These are phyloP conservation scores for Melanerpes aurifrons DNA, from an alignment of 2,113 vertebrate species.

Conservation along the genomic window DNA sequence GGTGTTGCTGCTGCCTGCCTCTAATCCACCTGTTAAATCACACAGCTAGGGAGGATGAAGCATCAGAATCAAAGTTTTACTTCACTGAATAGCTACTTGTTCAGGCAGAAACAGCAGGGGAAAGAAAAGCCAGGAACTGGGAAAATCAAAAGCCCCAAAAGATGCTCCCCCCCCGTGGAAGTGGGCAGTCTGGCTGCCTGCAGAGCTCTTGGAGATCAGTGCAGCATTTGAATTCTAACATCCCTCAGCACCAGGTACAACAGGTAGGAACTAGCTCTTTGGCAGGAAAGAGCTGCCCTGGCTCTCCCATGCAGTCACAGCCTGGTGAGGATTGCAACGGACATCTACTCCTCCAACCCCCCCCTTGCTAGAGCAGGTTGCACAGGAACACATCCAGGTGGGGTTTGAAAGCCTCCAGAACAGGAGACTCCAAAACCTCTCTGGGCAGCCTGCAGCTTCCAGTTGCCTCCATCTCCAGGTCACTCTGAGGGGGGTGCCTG, in stretches of 20 bases:
- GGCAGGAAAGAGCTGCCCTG: not conserved
- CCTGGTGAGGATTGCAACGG: too few species aligned
- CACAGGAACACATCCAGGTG: too few species aligned
- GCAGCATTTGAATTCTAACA: not conserved
- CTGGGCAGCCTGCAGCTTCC: too few species aligned
- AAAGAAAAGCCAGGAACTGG: not conserved
- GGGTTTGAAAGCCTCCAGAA: too few species aligned
- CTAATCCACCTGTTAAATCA: not conserved
- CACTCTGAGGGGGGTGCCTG: too few species aligned
- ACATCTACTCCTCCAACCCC: too few species aligned
- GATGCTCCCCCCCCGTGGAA: not conserved
- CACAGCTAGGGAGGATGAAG: not conserved
- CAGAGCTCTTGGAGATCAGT: slow-evolving; percentile 11
- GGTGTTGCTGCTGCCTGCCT: not conserved
- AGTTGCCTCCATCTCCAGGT: too few species aligned
- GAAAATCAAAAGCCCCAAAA: not conserved
- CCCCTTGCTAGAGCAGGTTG: too few species aligned
- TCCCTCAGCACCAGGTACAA: not conserved
- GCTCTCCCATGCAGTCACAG: not conserved
- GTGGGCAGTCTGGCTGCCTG: not conserved
- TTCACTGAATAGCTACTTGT: slow-evolving; percentile 26
- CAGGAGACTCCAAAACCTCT: too few species aligned
- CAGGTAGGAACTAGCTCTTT: not conserved
- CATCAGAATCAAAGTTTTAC: slow-evolving; percentile 22
- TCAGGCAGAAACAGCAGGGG: not conserved